Conservation (phyloP, 2,797 vertebrate genomes). For the Spizella passerina region DNA sequence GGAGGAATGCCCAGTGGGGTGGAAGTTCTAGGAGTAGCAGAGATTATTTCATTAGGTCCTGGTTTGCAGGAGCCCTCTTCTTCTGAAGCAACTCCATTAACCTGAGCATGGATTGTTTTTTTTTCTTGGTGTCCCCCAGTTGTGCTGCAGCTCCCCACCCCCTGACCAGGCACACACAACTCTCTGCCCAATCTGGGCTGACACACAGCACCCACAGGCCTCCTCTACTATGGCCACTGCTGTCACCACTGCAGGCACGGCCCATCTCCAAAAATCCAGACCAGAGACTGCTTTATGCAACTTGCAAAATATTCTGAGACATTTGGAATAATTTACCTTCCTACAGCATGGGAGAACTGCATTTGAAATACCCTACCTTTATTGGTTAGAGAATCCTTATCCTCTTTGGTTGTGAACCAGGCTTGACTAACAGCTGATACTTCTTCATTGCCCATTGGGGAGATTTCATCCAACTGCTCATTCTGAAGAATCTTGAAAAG, state of each 20-base stretch:
- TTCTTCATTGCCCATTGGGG: constrained; percentile 84
- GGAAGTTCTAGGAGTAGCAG: not conserved
- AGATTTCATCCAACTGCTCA: constrained; percentile 83
- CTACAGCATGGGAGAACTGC: not conserved
- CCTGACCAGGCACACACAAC: not conserved
- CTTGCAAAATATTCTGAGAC: not conserved
- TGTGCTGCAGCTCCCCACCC: not conserved
- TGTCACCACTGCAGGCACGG: not conserved
- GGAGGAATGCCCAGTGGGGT: not conserved
- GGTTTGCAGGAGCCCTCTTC: not conserved
- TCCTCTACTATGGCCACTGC: not conserved
- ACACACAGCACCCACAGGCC: not conserved
- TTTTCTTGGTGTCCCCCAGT: not conserved
- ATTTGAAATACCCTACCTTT: constrained; percentile 82
- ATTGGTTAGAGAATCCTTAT: constrained; percentile 96
- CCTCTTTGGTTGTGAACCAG: constrained; percentile 99
- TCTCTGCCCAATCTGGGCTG: not conserved
- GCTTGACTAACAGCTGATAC: constrained; percentile 96
- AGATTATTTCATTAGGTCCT: not conserved
- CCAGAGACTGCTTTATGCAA: not conserved
- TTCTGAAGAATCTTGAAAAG: constrained; percentile 87
- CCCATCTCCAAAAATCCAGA: not conserved
- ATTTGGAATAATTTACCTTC: not conserved
- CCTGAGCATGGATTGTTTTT: accelerated
- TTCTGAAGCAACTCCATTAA: not conserved